Base-by-base conservation (phyloP, 2,113 vertebrate species). In the Struthidea cinerea region DNA sequence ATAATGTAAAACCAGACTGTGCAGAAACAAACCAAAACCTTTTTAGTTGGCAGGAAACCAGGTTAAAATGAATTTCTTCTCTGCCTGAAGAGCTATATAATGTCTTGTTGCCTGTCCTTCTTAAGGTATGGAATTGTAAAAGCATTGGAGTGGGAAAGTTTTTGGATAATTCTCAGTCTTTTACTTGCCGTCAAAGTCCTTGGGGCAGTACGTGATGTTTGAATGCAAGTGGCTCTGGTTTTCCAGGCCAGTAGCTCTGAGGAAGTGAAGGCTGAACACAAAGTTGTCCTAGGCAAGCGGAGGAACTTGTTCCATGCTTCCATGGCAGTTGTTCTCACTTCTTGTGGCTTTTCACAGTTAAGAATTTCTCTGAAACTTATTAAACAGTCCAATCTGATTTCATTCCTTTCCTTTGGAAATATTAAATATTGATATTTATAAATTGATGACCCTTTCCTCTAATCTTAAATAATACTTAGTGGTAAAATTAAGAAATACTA, bases 291-390 rank as follows among this genome's bases (percentile, higher is more conserved):
- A 8, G 26, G 8, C 52, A 46, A 28, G 52, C 55, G 71, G 50
- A 78, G 61, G 47, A 70, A 21, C 32, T 39, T 27, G 52, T 19
- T 77, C 23, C 20, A 0, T 35, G 14, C 24, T 63, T n/a, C 35
- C 3, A 0, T 30, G 42, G 32, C 18, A 49, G 18, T 13, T 3
- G 0, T 56, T 39, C 15, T 74, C 27, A 13, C 10, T 22, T 20
- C n/a, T 30, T 57, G 17, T 12, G 50, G 42, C 30, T 28, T 78
- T 73, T 69, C 30, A 21, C 1, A 1, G 20, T 47, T 64, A 14
- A 41, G 10, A 86, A 60, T 83, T 47, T 42, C 20, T 39, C 15
- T 42, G 39, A 26, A 57, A 75, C 24, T n/a, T 61, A 26, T 6
- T 42, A 4, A 67, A 15, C 39, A 22, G 21, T 33, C 42, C 37